Evolutionary conservation across 2,113 vertebrate species (phyloP), one percentile per base, ranked within the genome.

Genomic region (Barbus barbus): DNA sequence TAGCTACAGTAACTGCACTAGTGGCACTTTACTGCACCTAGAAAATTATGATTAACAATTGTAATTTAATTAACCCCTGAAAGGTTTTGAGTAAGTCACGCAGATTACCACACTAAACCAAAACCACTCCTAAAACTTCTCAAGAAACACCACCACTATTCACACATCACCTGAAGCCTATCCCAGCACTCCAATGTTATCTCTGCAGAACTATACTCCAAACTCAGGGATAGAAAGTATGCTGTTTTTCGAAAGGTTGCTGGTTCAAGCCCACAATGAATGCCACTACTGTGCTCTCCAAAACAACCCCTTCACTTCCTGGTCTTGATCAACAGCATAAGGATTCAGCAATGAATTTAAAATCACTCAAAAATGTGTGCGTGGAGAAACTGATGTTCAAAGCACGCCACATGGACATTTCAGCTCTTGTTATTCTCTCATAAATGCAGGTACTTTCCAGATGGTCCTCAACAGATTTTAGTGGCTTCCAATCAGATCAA

Each of bases 361-460:
- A 31, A 75, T 2, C 24, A 51, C 14, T 48, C 26, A 75, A 28
- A 79, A 65, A 24, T 46, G 8, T 46, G 8, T 28, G 58, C 0
- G 1, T 5, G 13, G n/a, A 44, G 41, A 28, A 38, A 81, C 26
- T 56, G 65, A 71, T 82, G 28, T 71, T 71, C 22, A 71, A 82
- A 82, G 46, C 41, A 33, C 20, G 11, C 31, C 44, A 56, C 60
- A 80, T 80, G 61, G 31, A 38, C 46, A 46, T 48, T 51, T 81
- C 44, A 38, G 46, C 63, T 82, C 44, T 82, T 56, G 31, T 69
- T 71, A 71, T 56, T 24, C 44, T 53, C 65, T 56, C 46, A 56
- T 18, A n/a, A 81, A 81, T 18, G 2, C 26, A 67, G 61, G 78
- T 69, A 71, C 12, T 82, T 82, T 72, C 84, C 84, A 85, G 84